Evolutionary conservation across 2,797 vertebrate genomes (phyloP).

Genomic region (Eupleurogrammus muticus): DNA sequence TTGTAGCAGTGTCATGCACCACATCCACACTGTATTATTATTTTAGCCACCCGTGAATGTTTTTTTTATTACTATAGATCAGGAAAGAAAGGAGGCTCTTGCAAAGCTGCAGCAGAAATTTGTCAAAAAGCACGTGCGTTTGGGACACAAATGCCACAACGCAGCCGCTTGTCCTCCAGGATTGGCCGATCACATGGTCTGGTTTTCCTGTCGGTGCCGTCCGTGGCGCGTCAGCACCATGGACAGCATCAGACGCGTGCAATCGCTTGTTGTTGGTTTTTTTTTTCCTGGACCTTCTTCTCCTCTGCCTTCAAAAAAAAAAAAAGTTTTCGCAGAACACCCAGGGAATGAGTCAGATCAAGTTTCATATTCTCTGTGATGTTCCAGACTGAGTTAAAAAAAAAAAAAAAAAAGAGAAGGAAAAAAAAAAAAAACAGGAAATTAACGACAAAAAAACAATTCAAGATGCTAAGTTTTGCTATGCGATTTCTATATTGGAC

Average conservation of each 20-base stretch:
- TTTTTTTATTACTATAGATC: constrained; percentile 24
- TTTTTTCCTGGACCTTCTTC: constrained; percentile 21
- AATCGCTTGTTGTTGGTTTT: constrained; percentile 33
- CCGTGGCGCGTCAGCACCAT: constrained; percentile 41
- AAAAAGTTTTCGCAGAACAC: constrained; percentile 35
- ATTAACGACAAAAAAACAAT: constrained; percentile 36
- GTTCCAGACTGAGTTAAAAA: constrained; percentile 44
- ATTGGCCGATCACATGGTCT: constrained; percentile 33
- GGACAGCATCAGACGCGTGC: constrained; percentile 44
- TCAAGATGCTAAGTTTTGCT: constrained; percentile 29
- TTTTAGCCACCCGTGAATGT: constrained; percentile 13
- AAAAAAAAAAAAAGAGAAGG: constrained; percentile 40
- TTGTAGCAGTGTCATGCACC: constrained; percentile 5
- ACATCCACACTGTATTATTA: constrained; percentile 16
- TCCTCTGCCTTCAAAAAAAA: constrained; percentile 44
- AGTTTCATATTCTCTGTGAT: constrained; percentile 55
- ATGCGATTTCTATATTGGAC: constrained; percentile 24
- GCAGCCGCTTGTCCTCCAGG: background rate
- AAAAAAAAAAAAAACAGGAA: constrained; percentile 31
- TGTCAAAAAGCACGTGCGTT: background rate
- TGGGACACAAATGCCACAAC: constrained; percentile 10
- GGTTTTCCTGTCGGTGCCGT: constrained; percentile 15
- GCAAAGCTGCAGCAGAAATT: constrained; percentile 10
- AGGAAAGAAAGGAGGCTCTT: constrained; percentile 1
- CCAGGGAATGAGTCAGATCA: constrained; percentile 49